phyloP scores from a whole-genome alignment of 2,113 vertebrate genomes.

The Pardalotus punctatus region DNA sequence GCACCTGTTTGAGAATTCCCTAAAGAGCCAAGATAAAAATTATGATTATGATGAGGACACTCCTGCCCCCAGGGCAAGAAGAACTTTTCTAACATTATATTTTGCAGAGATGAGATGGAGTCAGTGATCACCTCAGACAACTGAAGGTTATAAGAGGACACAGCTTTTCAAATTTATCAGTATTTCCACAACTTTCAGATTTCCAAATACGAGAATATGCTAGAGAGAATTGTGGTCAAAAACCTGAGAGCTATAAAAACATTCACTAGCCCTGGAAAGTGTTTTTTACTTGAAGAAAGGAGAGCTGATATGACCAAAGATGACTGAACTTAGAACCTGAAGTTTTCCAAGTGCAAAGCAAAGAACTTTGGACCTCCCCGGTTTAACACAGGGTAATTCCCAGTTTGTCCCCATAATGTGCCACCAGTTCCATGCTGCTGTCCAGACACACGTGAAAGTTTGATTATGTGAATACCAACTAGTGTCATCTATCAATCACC shows the following conservation, averaged over 20 bases:
- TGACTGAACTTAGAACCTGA: background rate
- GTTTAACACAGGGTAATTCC: background rate
- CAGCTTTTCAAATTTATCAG: background rate
- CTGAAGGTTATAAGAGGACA: background rate
- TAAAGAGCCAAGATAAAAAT: background rate
- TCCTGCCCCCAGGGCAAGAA: background rate
- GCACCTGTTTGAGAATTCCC: accelerated
- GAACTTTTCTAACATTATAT: background rate
- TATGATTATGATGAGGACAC: background rate
- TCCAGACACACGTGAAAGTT: background rate
- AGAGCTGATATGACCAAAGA: background rate
- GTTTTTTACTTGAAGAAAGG: background rate
- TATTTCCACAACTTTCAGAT: background rate
- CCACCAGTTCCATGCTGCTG: background rate
- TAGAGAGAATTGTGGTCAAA: background rate
- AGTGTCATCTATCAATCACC: background rate
- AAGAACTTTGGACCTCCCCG: background rate
- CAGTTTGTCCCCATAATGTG: background rate
- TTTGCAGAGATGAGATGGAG: background rate
- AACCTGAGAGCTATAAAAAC: background rate
- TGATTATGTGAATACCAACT: background rate
- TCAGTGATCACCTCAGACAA: background rate
- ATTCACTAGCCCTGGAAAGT: background rate
- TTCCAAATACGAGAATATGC: background rate
- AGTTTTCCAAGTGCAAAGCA: background rate